phyloP scores from a whole-genome alignment of 2,113 vertebrate genomes.

The Heterocephalus glaber region DNA sequence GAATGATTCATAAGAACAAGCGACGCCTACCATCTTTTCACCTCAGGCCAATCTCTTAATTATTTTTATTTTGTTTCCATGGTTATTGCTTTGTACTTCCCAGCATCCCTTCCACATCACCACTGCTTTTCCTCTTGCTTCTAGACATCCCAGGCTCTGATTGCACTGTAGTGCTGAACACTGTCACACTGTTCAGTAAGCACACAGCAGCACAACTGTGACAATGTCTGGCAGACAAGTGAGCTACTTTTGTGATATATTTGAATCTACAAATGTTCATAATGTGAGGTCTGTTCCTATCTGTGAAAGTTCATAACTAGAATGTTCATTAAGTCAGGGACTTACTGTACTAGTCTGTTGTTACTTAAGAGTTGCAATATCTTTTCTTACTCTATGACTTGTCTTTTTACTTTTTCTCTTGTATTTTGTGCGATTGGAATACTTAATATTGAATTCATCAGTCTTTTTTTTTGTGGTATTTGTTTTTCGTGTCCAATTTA shows the following conservation, averaged over 20 bases:
- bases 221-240: neutral
- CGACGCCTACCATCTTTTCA: neutral
- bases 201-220: neutral
- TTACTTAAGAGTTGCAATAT: neutral
- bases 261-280: no score
- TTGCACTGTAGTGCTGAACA: neutral
- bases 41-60: neutral
- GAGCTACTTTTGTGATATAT: neutral
- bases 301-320: neutral
- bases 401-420: neutral
- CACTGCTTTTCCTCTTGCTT: neutral
- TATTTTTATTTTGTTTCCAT: neutral
- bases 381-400: neutral
- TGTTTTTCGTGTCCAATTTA: neutral
- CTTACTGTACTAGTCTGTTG: neutral
- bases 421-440: constrained; percentile 16
- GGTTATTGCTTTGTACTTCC: neutral
- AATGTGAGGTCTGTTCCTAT: neutral
- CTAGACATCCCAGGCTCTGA: neutral
- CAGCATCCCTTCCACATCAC: neutral
- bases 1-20: neutral
- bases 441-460: neutral
- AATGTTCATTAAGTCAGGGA: neutral
- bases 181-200: neutral
- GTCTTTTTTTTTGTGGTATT: neutral